Conservation (phyloP, 2,113 vertebrate genomes). For the Hepsetus odoe region DNA sequence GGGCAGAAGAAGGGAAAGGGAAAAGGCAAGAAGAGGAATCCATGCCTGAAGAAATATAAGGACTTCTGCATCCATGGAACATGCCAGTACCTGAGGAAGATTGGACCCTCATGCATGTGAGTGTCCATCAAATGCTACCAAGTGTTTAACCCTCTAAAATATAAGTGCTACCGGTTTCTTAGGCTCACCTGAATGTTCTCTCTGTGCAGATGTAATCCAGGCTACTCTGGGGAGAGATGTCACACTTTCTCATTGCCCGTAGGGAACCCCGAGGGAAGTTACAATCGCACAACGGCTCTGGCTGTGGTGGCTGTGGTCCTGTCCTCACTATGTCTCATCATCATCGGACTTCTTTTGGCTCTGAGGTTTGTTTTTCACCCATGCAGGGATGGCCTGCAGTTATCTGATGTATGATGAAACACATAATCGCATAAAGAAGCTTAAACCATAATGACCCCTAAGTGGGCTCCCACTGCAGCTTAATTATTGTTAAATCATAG, state of each 20-base stretch:
- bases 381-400: too few relatives aligned
- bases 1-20: constrained; percentile 72
- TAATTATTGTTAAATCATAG: too few relatives aligned
- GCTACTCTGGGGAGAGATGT: constrained; percentile 89
- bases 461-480: too few relatives aligned
- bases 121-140: constrained; percentile 64
- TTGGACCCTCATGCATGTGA: constrained; percentile 88
- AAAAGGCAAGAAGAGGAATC: constrained; percentile 91
- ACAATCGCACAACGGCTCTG: constrained; percentile 88
- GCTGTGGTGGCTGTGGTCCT: constrained; percentile 90
- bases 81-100: constrained; percentile 84
- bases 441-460: not conserved
- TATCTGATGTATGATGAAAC: too few relatives aligned
- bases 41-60: constrained; percentile 89
- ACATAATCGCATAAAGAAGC: too few relatives aligned
- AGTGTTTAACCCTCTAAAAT: too few relatives aligned
- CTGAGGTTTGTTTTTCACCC: constrained; percentile 79
- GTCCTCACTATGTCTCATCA: constrained; percentile 88
- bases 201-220: constrained; percentile 75
- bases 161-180: too few relatives aligned
- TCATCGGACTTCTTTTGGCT: constrained; percentile 89
- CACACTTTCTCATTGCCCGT: constrained; percentile 82
- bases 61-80: constrained; percentile 95
- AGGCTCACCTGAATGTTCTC: not conserved
- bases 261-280: constrained; percentile 76